phyloP scores from a whole-genome alignment of 2,113 vertebrate genomes.

The Tricholaema leucomelas region DNA sequence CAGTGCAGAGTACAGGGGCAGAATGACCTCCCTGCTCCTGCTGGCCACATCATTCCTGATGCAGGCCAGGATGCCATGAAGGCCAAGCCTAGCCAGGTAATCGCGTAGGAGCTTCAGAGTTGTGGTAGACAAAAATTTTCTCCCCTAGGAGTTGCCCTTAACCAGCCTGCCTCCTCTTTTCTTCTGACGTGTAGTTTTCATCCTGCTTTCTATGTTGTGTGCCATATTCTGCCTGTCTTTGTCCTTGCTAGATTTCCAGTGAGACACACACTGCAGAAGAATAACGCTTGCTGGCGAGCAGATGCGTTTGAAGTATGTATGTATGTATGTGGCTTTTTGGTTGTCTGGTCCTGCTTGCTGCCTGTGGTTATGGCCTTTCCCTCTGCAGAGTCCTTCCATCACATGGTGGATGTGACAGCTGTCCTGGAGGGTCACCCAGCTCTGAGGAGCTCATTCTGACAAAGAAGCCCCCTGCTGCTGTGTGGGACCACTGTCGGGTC shows the following conservation, averaged over 20 bases:
- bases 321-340: not conserved
- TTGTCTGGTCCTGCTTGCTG: not conserved
- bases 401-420: not conserved
- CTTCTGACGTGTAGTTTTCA: not conserved
- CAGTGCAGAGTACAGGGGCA: too few species aligned
- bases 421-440: not conserved
- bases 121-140: not conserved
- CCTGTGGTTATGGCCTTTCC: not conserved
- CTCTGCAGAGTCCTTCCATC: not conserved
- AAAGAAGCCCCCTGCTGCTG: not conserved
- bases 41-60: too few species aligned
- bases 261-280: too few species aligned
- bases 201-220: not conserved
- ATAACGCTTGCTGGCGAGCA: too few species aligned
- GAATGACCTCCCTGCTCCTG: too few species aligned
- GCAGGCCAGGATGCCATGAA: too few species aligned
- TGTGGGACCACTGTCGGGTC: not conserved
- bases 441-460: accelerated
- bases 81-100: not conserved
- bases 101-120: not conserved
- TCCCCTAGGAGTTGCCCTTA: not conserved
- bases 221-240: not conserved
- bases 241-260: not conserved
- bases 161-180: not conserved
- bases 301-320: not conserved